Evolutionary conservation across 2,797 vertebrate genomes (phyloP).

Genomic region (Harpagifer antarcticus): DNA sequence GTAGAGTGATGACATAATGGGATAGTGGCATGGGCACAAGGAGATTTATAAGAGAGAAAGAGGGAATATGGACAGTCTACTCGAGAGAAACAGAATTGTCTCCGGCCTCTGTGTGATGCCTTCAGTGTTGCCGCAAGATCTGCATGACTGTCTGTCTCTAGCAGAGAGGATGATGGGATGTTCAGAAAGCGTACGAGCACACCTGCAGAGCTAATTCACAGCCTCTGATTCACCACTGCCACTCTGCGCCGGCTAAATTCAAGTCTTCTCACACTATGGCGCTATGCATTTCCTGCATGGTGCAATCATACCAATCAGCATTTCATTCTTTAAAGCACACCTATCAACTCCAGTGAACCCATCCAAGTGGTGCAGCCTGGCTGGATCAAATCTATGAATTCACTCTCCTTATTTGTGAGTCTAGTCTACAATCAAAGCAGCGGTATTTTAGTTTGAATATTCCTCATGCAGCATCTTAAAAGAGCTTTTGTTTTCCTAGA

Average conservation of each 20-base stretch:
- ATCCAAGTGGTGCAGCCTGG: slow-evolving; percentile 8
- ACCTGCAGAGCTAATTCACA: slow-evolving; percentile 82
- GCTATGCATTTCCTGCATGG: slow-evolving; percentile 53
- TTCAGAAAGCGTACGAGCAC: slow-evolving; percentile 70
- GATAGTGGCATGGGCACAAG: slow-evolving; percentile 40
- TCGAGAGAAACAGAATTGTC: slow-evolving; percentile 59
- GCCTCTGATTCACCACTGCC: slow-evolving; percentile 66
- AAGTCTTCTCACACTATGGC: slow-evolving; percentile 59
- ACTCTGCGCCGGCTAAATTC: slow-evolving; percentile 54
- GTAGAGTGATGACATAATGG: slow-evolving; percentile 51
- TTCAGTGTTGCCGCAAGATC: slow-evolving; percentile 46
- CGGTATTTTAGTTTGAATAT: slow-evolving; percentile 42
- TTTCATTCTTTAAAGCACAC: slow-evolving; percentile 61
- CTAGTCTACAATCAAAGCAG: slow-evolving; percentile 37
- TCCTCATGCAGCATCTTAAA: slow-evolving; percentile 23
- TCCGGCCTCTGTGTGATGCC: slow-evolving; percentile 61
- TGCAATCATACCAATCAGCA: slow-evolving; percentile 74
- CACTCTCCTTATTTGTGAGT: slow-evolving; percentile 12
- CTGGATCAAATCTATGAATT: slow-evolving; percentile 33
- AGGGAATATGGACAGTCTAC: slow-evolving; percentile 32
- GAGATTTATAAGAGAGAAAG: slow-evolving; percentile 54
- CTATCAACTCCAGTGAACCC: slow-evolving; percentile 43
- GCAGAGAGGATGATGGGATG: slow-evolving; percentile 81
- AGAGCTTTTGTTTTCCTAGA: slow-evolving; percentile 27
- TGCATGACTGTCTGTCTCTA: slow-evolving; percentile 68